Base-by-base conservation (phyloP, 2,797 vertebrate genomes). In the Lates japonicus region DNA sequence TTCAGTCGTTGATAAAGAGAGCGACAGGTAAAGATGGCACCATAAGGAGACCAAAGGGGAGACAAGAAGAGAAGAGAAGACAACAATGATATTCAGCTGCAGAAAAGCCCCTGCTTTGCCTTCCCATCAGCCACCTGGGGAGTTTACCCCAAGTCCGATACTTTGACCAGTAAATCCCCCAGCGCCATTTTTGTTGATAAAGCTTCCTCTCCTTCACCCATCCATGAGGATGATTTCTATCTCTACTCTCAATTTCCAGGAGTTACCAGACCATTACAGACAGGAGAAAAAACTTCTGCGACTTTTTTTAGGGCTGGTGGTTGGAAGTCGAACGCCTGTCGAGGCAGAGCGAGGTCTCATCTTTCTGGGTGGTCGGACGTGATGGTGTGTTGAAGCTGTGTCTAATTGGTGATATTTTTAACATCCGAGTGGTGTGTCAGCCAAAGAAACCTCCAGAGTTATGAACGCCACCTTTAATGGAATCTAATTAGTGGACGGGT, bases 341-440 rank as follows among this genome's bases (percentile, higher is more conserved):
- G 77, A 86, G 80, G 46, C 65, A 41, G 78, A 80, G 83, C 74
- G 59, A 74, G 65, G 76, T 76, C 88, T 91, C 86, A 51, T 89
- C 88, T 86, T 91, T 80, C 88, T 70, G 85, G 81, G 77, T 70
- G 91, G 80, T 87, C 84, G 76, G 84, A 84, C 49, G 62, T 70
- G 90, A 86, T 79, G 71, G 79, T 35, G 85, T 67, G 80, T 78
- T 22, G 81, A 73, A 88, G 78, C 80, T 35, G 73, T 74, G 89
- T 88, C 87, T 94, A 95, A 95, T 92, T 94, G 90, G 88, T 37
- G 44, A 80, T 94, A 91, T 95, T 93, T 94, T 93, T 92, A 92
- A 87, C 85, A 69, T 48, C 3, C 3, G 59, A 87, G 72, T 33
- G 48, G 77, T 70, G 85, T 74, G 80, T 80, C 88, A 83, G 82